Conservation (phyloP, 2,797 vertebrate species). For the Euthynnus affinis region DNA sequence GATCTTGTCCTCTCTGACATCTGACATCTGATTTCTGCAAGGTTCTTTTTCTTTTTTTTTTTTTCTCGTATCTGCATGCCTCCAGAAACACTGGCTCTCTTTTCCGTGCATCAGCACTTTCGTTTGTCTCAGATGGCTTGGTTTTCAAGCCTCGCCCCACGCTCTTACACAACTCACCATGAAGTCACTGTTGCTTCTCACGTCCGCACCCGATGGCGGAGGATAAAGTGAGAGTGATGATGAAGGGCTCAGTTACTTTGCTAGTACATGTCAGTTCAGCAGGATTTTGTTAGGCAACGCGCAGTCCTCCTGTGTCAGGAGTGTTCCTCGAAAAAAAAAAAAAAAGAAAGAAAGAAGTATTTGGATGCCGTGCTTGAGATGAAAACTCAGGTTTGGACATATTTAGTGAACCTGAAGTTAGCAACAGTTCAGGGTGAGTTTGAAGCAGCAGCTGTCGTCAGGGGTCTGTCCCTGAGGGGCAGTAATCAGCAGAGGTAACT, state of each 20-base stretch:
- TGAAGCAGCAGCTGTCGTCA: conserved; percentile 75
- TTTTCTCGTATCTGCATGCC: conserved; percentile 57
- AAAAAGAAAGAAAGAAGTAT: conserved; percentile 26
- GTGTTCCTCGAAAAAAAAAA: conserved; percentile 34
- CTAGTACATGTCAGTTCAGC: conserved; percentile 51
- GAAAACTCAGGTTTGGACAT: conserved; percentile 58
- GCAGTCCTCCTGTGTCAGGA: conserved; percentile 38
- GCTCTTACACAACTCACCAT: conserved; percentile 77
- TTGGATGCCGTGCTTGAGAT: conserved; percentile 42
- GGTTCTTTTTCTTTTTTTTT: not conserved
- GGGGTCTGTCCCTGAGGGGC: conserved; percentile 65
- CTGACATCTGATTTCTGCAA: conserved; percentile 68
- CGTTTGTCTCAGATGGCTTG: conserved; percentile 72
- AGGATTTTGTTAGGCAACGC: conserved; percentile 25
- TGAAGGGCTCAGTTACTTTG: conserved; percentile 46
- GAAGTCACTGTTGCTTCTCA: conserved; percentile 74
- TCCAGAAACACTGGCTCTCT: conserved; percentile 69
- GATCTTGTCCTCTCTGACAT: conserved; percentile 56
- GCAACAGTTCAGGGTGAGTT: conserved; percentile 63
- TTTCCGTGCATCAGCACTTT: conserved; percentile 81
- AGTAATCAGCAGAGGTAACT: conserved; percentile 78
- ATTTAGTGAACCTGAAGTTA: conserved; percentile 68
- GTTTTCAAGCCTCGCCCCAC: conserved; percentile 70
- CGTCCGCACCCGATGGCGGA: conserved; percentile 62
- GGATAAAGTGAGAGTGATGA: conserved; percentile 37